Percentiles rank a stretch among this genome's conserved stretches.
These are phyloP conservation scores for Cettia cetti DNA, from an alignment of 2,113 vertebrate genomes.

Conservation along the genomic window DNA sequence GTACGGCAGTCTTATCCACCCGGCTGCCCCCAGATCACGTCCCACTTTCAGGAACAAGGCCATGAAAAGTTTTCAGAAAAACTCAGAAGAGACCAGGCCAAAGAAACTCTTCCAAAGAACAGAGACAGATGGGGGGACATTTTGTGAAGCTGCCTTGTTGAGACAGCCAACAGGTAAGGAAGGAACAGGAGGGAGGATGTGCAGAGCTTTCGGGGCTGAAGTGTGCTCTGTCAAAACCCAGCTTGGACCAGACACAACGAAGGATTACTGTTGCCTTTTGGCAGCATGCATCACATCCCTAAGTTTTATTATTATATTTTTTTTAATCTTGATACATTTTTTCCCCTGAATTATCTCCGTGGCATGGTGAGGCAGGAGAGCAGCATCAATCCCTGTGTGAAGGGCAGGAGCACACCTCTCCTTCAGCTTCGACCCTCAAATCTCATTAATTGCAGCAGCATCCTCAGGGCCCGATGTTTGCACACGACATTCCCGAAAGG, in stretches of 20 bases:
- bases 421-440: conserved; percentile 36
- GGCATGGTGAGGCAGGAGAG: not conserved
- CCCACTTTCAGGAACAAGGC: not conserved
- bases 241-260: not conserved
- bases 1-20: not conserved
- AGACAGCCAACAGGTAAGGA: not conserved
- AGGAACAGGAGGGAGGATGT: not conserved
- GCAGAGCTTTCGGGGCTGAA: not conserved
- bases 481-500: rapidly evolving
- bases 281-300: not conserved
- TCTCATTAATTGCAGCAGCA: not conserved
- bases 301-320: no score
- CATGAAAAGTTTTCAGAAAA: not conserved
- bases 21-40: not conserved
- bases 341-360: not conserved
- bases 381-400: not conserved
- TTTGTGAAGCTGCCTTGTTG: not conserved
- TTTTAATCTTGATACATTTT: not conserved
- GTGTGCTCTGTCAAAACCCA: not conserved
- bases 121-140: not conserved
- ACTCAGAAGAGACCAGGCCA: not conserved
- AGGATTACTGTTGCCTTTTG: not conserved
- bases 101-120: not conserved
- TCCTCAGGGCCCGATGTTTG: not conserved
- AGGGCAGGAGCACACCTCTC: not conserved